Percentiles rank a stretch among this genome's conserved stretches.
Evolutionary conservation across 2,888 invertebrate genomes (phyloP).

Genomic region (Cecidostiba fungosa): DNA sequence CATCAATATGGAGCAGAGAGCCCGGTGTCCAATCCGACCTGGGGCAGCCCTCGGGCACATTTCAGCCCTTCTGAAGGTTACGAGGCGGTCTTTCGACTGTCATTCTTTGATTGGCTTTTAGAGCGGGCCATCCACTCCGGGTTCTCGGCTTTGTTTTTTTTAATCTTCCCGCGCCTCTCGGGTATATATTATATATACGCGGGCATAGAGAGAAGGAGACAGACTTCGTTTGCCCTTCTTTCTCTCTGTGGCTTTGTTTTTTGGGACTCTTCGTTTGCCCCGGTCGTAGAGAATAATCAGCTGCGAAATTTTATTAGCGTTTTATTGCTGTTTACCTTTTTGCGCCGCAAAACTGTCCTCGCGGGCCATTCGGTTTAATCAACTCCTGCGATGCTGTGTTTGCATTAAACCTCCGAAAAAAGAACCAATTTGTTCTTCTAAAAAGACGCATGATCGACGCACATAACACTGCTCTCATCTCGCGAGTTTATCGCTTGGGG

Average conservation of each 20-base stretch:
- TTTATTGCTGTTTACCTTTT: slow-evolving; percentile 11
- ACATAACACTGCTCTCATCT: slow-evolving; percentile 50
- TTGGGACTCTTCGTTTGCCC: neutral
- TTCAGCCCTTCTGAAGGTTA: slow-evolving; percentile 78
- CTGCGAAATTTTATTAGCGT: neutral
- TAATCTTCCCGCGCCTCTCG: slow-evolving; percentile 65
- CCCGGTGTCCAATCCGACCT: slow-evolving; percentile 73
- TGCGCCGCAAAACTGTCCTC: neutral
- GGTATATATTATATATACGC: slow-evolving; percentile 46
- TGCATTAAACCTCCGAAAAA: neutral
- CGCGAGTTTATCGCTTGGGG: slow-evolving; percentile 75
- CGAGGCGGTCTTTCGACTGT: slow-evolving; percentile 74
- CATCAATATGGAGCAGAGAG: slow-evolving; percentile 78
- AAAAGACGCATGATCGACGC: too few species aligned
- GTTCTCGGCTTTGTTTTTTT: slow-evolving; percentile 51
- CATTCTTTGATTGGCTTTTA: slow-evolving; percentile 80
- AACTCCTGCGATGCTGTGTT: neutral
- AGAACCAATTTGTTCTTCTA: neutral
- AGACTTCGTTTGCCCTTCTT: slow-evolving; percentile 58
- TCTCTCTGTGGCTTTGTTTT: neutral
- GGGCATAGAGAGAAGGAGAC: slow-evolving; percentile 33
- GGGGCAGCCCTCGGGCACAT: slow-evolving; percentile 73
- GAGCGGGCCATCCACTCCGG: slow-evolving; percentile 68
- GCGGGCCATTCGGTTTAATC: neutral
- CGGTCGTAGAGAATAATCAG: slow-evolving; percentile 12